Evolutionary conservation across 2,113 vertebrate genomes (phyloP), one percentile per base, ranked within the genome.

Genomic region (Cyprinodon tularosa): DNA sequence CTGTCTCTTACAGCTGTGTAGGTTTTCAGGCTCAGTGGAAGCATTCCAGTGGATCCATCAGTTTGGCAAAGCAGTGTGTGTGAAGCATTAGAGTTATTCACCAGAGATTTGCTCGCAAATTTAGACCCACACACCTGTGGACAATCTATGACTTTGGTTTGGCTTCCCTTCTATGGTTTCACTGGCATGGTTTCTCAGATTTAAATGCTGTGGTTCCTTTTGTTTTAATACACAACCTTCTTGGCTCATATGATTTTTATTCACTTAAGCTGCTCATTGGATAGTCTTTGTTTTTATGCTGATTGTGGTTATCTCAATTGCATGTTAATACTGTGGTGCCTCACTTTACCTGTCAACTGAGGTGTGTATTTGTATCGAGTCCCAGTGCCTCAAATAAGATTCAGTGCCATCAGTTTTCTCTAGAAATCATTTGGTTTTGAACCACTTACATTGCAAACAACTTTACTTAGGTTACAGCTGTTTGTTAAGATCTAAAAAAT

Each of bases 1-100:
- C 71, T 71, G 76, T 86, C 85, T 89, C 72, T 74, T 62, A 60
- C 84, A 89, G 78, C 81, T 72, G 75, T 74, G 70, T 82, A 85
- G 74, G 87, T 88, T 92, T 90, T 85, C 84, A 86, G 87, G 82
- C 90, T 89, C 89, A 88, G 89, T 88, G 82, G 83, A 92, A 86
- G 90, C 86, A 90, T 92, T 91, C 91, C 90, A 90, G 90, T 91
- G 86, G 91, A 91, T 92, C 88, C 85, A 90, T 93, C 90, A 92
- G 88, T 91, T 90, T 90, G 78, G 89, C 86, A 89, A 90, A 92
- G 89, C 88, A 86, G 88, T 80, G 84, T 77, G 84, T 89, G 88
- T 91, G 89, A 90, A 90, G 88, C 86, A 86, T 85, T 77, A 74
- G 85, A 86, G 86, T 73, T 63, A 80, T 84, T 88, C 90, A 86